Conservation (phyloP, 2,113 vertebrate genomes). For the Periophthalmus modestus region DNA sequence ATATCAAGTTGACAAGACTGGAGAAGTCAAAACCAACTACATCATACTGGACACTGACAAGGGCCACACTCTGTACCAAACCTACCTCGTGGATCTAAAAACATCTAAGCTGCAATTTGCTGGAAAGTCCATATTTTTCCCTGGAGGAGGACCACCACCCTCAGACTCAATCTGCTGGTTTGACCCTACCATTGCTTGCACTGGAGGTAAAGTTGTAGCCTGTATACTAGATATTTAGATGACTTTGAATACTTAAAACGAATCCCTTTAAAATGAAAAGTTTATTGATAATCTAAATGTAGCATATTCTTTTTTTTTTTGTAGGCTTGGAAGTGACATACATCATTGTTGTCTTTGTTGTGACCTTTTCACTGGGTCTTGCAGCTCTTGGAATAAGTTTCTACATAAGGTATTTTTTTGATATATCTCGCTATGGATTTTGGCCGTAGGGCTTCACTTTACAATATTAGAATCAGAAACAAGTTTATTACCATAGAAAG, state of each 20-base stretch:
- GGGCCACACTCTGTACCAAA: slow-evolving; percentile 77
- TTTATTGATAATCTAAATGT: slow-evolving; percentile 5
- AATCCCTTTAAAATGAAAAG: neutral
- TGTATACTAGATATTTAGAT: neutral
- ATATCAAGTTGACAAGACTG: slow-evolving; percentile 76
- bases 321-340: slow-evolving; percentile 80
- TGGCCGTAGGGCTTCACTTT: neutral
- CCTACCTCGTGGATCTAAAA: slow-evolving; percentile 78
- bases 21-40: slow-evolving; percentile 77
- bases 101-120: slow-evolving; percentile 69
- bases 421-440: neutral
- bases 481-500: too few species aligned
- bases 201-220: slow-evolving; percentile 76
- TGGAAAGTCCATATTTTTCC: slow-evolving; percentile 80
- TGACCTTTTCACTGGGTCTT: slow-evolving; percentile 73
- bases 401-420: slow-evolving; percentile 80
- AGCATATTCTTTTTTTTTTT: slow-evolving; percentile 8
- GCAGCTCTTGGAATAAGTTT: slow-evolving; percentile 73
- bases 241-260: neutral
- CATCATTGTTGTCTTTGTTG: slow-evolving; percentile 72
- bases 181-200: slow-evolving; percentile 77
- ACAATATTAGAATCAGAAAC: too few species aligned
- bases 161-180: slow-evolving; percentile 90
- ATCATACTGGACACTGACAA: slow-evolving; percentile 85
- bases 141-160: slow-evolving; percentile 74